These are phyloP conservation scores for Drosophila nigromelanica DNA, from an alignment of 1,140 invertebrate species.

Conservation along the genomic window DNA sequence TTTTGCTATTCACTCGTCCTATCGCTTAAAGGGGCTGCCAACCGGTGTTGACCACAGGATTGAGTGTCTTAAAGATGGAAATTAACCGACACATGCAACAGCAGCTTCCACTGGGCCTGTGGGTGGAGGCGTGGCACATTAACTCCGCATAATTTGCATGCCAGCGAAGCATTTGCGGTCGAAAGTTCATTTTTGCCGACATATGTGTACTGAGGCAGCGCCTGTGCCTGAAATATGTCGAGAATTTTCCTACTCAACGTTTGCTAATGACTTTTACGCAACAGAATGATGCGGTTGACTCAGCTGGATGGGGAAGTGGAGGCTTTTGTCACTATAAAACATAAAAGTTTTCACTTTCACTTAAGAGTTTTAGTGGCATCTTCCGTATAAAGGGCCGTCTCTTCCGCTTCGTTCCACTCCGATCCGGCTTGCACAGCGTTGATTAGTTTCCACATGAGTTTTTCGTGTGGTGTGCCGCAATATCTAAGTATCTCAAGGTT, in stretches of 20 bases:
- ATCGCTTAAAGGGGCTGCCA: slow-evolving; percentile 43
- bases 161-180: slow-evolving; percentile 69
- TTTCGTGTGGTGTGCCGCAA: slow-evolving; percentile 1
- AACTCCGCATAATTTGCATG: slow-evolving; percentile 78
- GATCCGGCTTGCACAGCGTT: slow-evolving; percentile 32
- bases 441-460: slow-evolving; percentile 66
- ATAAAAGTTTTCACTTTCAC: slow-evolving; percentile 66
- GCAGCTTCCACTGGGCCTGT: neutral
- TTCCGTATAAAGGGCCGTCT: slow-evolving; percentile 16
- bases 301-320: neutral
- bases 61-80: slow-evolving; percentile 81
- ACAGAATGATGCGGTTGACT: slow-evolving; percentile 28
- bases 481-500: slow-evolving; percentile 17
- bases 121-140: slow-evolving; percentile 49
- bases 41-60: slow-evolving; percentile 60
- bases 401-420: neutral
- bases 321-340: slow-evolving; percentile 40
- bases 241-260: slow-evolving; percentile 58
- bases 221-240: slow-evolving; percentile 60
- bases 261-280: slow-evolving; percentile 73
- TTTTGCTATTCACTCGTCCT: slow-evolving; percentile 47
- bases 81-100: slow-evolving; percentile 62
- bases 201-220: slow-evolving; percentile 40
- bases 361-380: slow-evolving; percentile 62
- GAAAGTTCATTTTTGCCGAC: slow-evolving; percentile 71